Base-by-base conservation (phyloP, 2,797 vertebrate genomes). In the Gorsachius magnificus region DNA sequence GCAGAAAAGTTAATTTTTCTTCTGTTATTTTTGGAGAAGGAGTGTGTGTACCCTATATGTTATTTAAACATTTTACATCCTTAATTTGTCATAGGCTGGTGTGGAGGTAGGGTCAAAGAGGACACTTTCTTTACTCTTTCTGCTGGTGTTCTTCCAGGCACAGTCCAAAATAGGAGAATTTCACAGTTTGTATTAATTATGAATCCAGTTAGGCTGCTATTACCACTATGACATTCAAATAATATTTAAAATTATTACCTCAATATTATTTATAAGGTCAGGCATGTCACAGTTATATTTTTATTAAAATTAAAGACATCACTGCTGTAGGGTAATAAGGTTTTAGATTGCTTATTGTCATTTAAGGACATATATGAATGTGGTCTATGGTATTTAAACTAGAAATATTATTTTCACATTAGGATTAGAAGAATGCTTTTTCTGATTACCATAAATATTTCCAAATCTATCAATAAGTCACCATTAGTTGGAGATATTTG, bases 231-330 rank as follows among this genome's bases (percentile, higher is more conserved):
- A 94, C 96, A 97, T 97, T 96, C 95, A 96, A 96, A 95, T 95
- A 96, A 93, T 96, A 96, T 96, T 96, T 97, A 81, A 97, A 96
- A 88, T 89, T 89, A 90, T 97, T 92, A 63, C 92, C 97, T 97
- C 92, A 97, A 63, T 96, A 93, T 95, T 97, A 97, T 97, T 97
- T 96, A 97, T 96, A 97, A 97, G 96, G 90, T 97, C 95, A 97
- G 46, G 11, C 86, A 83, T 96, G 96, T 96, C 95, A 95, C 65
- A 93, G 83, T 87, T 95, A 80, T 92, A 60, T 94, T 97, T 97
- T 95, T 96, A 94, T 92, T 95, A 90, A 88, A 96, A 96, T 96
- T 94, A 93, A 95, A 96, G 76, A 56, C 76, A 92, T 91, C 65
- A 61, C 48, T 90, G 76, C 69, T 96, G 60, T 79, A 77, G 53